These are phyloP conservation scores for Empis livida DNA, from an alignment of 2,888 invertebrate species.

Conservation along the genomic window DNA sequence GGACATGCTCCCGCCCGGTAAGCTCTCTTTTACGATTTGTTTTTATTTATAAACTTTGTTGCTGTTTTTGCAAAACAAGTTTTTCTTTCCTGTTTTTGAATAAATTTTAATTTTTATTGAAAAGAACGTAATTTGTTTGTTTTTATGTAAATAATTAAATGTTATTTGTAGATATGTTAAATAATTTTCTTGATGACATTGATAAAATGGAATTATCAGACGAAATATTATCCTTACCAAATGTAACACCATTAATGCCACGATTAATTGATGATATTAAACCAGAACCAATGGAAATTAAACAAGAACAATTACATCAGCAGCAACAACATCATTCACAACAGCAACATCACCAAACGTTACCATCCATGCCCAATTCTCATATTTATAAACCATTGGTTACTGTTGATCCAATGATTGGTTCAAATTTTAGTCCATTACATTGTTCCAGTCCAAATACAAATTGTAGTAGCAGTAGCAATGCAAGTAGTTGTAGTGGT, in stretches of 20 bases:
- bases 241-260: slow-evolving; percentile 14
- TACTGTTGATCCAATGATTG: slow-evolving; percentile 23
- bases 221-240: slow-evolving; percentile 18
- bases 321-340: slow-evolving; percentile 3
- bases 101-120: background rate
- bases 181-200: slow-evolving; percentile 28
- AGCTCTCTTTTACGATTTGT: background rate
- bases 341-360: background rate
- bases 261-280: slow-evolving; percentile 13
- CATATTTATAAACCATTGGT: slow-evolving; percentile 21
- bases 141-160: background rate
- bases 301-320: background rate
- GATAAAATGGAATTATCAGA: slow-evolving; percentile 24
- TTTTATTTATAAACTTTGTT: background rate
- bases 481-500: slow-evolving; percentile 2
- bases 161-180: slow-evolving; percentile 22
- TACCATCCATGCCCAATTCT: slow-evolving; percentile 6
- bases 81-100: background rate
- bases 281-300: slow-evolving; percentile 16
- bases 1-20: slow-evolving; percentile 30
- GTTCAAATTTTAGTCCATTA: slow-evolving; percentile 20
- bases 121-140: background rate
- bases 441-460: slow-evolving; percentile 9
- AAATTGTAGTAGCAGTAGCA: slow-evolving; percentile 6
- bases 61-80: background rate